Conservation (phyloP, 2,797 vertebrate genomes). For the Otolemur crassicaudatus region DNA sequence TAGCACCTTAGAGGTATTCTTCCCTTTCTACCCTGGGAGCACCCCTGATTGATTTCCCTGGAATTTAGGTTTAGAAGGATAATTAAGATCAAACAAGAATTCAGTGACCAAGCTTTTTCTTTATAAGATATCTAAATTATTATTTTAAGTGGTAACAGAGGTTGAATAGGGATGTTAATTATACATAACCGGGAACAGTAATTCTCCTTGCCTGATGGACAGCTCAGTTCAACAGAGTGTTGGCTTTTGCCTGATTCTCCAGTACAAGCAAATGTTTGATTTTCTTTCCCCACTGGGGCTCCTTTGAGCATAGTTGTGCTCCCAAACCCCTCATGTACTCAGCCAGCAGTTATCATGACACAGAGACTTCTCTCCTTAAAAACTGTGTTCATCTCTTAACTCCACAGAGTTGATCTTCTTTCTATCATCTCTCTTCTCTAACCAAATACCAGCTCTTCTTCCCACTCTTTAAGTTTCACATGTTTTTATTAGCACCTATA, state of each 20-base stretch:
- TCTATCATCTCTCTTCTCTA: not conserved
- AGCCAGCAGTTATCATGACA: not conserved
- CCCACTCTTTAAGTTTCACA: not conserved
- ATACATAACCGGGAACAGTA: not conserved
- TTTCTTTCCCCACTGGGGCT: not conserved
- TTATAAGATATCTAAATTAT: not conserved
- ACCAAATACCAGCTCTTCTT: not conserved
- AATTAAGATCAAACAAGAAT: not conserved
- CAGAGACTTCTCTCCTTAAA: not conserved
- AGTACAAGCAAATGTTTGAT: not conserved
- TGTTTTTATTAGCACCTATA: not conserved
- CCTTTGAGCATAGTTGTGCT: not conserved
- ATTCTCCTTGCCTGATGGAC: not conserved
- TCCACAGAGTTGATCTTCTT: not conserved
- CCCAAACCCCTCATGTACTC: not conserved
- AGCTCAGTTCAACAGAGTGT: not conserved
- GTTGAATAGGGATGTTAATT: not conserved
- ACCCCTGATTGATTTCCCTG: not conserved
- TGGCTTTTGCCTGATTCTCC: not conserved
- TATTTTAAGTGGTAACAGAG: constrained; percentile 18
- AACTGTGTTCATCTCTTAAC: not conserved
- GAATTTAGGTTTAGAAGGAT: not conserved
- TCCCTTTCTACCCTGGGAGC: not conserved
- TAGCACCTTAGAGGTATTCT: not conserved
- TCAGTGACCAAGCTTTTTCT: not conserved